A percentile compares a stretch with the other conserved stretches of the same genome.
phyloP scores from a whole-genome alignment of 2,113 vertebrate genomes.

The Notothenia rossii region DNA sequence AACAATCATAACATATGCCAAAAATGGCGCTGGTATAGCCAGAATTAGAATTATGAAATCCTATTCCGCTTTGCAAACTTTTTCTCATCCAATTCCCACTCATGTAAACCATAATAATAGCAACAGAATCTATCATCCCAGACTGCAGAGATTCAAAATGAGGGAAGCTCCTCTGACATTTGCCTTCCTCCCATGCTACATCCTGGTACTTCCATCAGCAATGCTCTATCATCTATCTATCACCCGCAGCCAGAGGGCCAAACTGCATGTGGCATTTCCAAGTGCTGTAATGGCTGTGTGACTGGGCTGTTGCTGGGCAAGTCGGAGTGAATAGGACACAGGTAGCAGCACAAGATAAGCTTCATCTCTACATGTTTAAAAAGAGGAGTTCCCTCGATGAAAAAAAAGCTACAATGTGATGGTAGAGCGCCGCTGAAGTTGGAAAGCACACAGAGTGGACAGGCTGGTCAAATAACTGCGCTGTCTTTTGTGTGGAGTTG shows the following conservation, averaged over 20 bases:
- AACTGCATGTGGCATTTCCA: conserved; percentile 78
- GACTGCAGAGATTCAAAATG: conserved; percentile 22
- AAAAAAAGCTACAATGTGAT: neutral
- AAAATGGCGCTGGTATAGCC: neutral
- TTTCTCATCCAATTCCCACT: neutral
- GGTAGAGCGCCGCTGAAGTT: conserved; percentile 60
- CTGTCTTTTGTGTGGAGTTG: conserved; percentile 66
- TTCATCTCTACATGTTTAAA: conserved; percentile 35
- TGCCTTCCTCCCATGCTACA: conserved; percentile 65
- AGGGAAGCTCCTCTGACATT: conserved; percentile 57
- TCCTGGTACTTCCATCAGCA: conserved; percentile 76
- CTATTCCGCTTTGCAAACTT: conserved; percentile 8
- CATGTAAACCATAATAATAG: neutral
- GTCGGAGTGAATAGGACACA: conserved; percentile 64
- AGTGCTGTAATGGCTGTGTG: conserved; percentile 75
- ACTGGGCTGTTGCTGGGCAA: conserved; percentile 78
- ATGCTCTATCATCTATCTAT: conserved; percentile 70
- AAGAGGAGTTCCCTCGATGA: neutral
- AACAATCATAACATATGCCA: neutral
- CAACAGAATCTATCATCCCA: neutral
- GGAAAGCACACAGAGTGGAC: conserved; percentile 25
- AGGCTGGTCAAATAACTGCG: conserved; percentile 21
- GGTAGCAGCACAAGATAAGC: conserved; percentile 60
- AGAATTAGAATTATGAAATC: neutral
- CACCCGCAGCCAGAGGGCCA: conserved; percentile 75